Evolutionary conservation across 2,888 invertebrate genomes (phyloP).

Genomic region (Caenorhabditis sp.): DNA sequence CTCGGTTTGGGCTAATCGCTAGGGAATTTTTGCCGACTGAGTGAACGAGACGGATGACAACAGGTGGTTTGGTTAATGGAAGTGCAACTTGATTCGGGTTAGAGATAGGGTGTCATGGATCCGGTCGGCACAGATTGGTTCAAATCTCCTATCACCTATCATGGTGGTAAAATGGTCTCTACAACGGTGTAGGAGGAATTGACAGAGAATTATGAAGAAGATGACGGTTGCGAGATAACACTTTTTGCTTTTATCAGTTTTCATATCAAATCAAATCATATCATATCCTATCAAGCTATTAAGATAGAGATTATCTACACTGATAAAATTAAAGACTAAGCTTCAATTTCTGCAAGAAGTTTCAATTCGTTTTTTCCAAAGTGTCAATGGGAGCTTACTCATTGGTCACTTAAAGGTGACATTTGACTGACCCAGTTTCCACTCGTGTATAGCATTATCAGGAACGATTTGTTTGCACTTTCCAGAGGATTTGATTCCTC

Average conservation of each 20-base stretch:
- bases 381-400: slow-evolving; percentile 18
- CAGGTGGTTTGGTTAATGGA: background rate
- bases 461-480: slow-evolving; percentile 35
- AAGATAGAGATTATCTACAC: too few relatives aligned
- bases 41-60: slow-evolving; percentile 31
- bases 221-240: too few relatives aligned
- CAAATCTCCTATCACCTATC: background rate
- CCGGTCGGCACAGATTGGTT: slow-evolving; percentile 15
- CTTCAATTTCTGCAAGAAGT: too few relatives aligned
- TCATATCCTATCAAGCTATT: too few relatives aligned
- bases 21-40: slow-evolving; percentile 30
- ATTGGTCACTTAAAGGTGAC: slow-evolving; percentile 35
- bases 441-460: slow-evolving; percentile 43
- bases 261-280: too few relatives aligned
- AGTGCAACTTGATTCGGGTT: slow-evolving; percentile 41
- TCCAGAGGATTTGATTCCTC: too few relatives aligned
- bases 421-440: slow-evolving; percentile 33
- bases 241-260: too few relatives aligned
- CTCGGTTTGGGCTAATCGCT: slow-evolving; percentile 50
- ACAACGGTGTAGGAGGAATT: too few relatives aligned
- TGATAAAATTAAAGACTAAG: too few relatives aligned
- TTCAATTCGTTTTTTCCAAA: background rate
- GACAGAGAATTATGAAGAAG: too few relatives aligned
- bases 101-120: slow-evolving; percentile 41
- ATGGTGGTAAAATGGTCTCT: slow-evolving; percentile 17